Percentiles rank a stretch among this genome's conserved stretches.
Evolutionary conservation across 2,113 vertebrate genomes (phyloP).

Genomic region (Pampusana beccarii): DNA sequence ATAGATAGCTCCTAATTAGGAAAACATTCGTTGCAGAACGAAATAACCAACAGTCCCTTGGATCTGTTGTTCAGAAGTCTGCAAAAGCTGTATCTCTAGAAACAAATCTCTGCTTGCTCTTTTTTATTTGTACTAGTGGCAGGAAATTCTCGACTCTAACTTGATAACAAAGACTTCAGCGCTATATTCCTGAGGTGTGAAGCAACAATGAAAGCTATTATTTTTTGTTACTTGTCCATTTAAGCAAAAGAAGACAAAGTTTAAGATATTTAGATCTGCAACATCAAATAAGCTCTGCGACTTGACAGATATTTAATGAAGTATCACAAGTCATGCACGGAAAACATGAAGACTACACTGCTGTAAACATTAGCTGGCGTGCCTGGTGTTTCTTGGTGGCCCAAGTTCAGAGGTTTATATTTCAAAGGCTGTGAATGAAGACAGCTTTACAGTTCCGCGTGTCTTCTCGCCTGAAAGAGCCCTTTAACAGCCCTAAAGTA

Average conservation of each 20-base stretch:
- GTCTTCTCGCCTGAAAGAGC: conserved; percentile 49
- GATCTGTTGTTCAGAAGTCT: conserved; percentile 65
- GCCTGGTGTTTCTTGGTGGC: conserved; percentile 63
- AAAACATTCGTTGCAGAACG: conserved; percentile 36
- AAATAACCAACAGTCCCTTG: conserved; percentile 67
- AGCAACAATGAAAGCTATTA: conserved; percentile 1
- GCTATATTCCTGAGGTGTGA: neutral
- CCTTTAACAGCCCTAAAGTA: neutral
- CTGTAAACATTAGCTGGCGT: conserved; percentile 60
- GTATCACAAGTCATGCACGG: conserved; percentile 15
- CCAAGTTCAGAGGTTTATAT: conserved; percentile 55
- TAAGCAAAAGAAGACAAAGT: conserved; percentile 37
- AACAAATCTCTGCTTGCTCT: conserved; percentile 56
- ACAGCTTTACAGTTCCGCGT: conserved; percentile 49
- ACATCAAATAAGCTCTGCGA: conserved; percentile 51
- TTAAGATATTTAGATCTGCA: conserved; percentile 20
- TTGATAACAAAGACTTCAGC: neutral
- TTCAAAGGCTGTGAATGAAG: conserved; percentile 71
- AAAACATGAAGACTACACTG: conserved; percentile 32
- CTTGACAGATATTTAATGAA: conserved; percentile 64
- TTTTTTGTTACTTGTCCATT: conserved; percentile 21
- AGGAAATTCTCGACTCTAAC: conserved; percentile 10
- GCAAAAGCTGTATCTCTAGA: conserved; percentile 61
- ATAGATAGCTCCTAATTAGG: conserved; percentile 57
- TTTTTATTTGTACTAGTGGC: neutral